These are phyloP conservation scores for Rhinogobius similis DNA, from an alignment of 2,113 vertebrate genomes.

Conservation along the genomic window DNA sequence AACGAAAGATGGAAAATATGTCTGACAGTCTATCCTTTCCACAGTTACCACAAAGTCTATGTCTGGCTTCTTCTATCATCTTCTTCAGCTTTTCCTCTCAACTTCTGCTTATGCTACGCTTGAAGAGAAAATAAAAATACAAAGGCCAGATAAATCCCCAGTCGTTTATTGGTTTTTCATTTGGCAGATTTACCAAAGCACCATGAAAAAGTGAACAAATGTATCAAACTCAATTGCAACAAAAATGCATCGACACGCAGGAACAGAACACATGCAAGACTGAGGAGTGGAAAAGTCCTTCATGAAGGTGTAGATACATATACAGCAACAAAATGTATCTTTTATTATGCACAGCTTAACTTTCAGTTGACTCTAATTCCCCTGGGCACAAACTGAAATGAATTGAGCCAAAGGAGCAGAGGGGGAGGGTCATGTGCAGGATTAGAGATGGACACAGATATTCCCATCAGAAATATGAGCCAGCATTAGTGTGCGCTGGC, in stretches of 20 bases:
- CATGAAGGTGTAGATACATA: constrained; percentile 20
- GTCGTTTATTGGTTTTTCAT: constrained; percentile 67
- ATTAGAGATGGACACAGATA: constrained; percentile 66
- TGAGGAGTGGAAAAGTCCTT: constrained; percentile 40
- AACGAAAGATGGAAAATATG: constrained; percentile 45
- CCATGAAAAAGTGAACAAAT: constrained; percentile 47
- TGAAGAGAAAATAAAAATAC: constrained; percentile 4
- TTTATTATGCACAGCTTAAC: constrained; percentile 5
- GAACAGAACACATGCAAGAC: no score
- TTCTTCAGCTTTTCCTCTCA: constrained; percentile 8
- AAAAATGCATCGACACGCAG: constrained; percentile 42
- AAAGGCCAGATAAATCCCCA: constrained; percentile 43
- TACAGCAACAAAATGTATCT: constrained; percentile 31
- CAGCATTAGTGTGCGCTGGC: constrained; percentile 14
- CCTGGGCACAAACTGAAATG: constrained; percentile 37
- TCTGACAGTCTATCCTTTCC: constrained; percentile 9
- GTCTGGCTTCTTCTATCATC: neutral
- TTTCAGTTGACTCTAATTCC: constrained; percentile 34
- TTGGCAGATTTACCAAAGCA: constrained; percentile 68
- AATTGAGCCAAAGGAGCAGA: constrained; percentile 27
- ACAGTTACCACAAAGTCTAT: constrained; percentile 8
- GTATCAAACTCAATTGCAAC: constrained; percentile 34
- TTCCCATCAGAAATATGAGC: constrained; percentile 44
- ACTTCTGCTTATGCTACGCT: neutral
- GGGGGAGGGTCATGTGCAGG: constrained; percentile 38